A percentile compares a stretch with the other conserved stretches of the same genome.
phyloP scores from a whole-genome alignment of 2,888 invertebrate species.

The Chymomyza amoena region DNA sequence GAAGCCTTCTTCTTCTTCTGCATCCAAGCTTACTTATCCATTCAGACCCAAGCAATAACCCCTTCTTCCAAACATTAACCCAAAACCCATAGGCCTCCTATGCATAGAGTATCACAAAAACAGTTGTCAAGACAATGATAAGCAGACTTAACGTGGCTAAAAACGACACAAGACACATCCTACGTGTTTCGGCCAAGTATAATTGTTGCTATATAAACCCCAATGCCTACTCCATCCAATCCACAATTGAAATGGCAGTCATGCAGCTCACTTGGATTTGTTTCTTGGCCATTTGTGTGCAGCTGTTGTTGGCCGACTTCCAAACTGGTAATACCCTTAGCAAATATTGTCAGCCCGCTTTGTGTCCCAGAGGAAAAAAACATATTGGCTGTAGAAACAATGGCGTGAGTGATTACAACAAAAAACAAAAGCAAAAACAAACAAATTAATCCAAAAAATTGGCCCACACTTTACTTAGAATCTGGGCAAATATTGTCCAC shows the following conservation, averaged over 20 bases:
- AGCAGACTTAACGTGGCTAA: slow-evolving; percentile 10
- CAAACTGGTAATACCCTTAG: not conserved
- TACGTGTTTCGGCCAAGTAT: not conserved
- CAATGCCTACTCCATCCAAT: not conserved
- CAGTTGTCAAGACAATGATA: slow-evolving; percentile 39
- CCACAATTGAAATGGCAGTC: slow-evolving; percentile 7
- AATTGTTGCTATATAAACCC: slow-evolving; percentile 6
- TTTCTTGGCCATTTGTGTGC: not conserved
- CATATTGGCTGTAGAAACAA: slow-evolving; percentile 55
- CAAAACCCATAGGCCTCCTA: not conserved
- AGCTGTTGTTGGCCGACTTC: slow-evolving; percentile 10
- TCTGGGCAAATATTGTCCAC: slow-evolving; percentile 30
- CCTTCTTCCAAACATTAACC: no score
- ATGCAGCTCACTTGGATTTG: slow-evolving; percentile 26
- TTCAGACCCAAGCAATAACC: no score
- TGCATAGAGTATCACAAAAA: slow-evolving; percentile 12
- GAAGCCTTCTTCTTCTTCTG: no score
- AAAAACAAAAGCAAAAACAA: not conserved
- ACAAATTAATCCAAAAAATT: not conserved
- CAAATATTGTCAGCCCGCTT: slow-evolving; percentile 44
- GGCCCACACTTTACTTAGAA: slow-evolving; percentile 13
- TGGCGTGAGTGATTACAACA: slow-evolving; percentile 41
- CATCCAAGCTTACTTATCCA: no score
- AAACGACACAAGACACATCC: not conserved
- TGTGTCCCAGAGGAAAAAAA: slow-evolving; percentile 41